phyloP scores from a whole-genome alignment of 92 coral and sea anemone genomes.

The Siderastrea radians region DNA sequence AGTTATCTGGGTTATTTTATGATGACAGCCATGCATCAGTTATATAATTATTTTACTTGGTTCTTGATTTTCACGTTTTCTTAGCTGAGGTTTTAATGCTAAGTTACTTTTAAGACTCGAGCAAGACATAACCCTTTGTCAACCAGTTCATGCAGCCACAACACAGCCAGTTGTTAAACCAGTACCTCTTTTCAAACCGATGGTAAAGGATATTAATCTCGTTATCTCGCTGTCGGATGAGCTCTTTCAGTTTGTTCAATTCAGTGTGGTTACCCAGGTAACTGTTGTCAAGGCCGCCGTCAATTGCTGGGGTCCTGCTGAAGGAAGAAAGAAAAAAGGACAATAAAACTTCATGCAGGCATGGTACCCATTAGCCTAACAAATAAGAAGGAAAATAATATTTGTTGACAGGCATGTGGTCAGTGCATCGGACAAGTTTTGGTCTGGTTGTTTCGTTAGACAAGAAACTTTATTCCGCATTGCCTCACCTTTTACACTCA shows the following conservation, averaged over 20 bases:
- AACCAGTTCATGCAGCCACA: conserved; percentile 57
- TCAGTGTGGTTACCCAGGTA: conserved; percentile 95
- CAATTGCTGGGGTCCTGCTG: conserved; percentile 43
- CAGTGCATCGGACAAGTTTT: too few species aligned
- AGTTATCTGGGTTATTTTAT: background rate
- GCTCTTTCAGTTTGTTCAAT: conserved; percentile 88
- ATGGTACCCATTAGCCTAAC: background rate
- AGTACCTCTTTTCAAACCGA: conserved; percentile 62
- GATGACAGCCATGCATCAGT: background rate
- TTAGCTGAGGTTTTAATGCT: background rate
- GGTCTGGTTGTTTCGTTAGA: too few species aligned
- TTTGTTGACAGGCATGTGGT: too few species aligned
- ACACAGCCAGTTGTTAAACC: conserved; percentile 58
- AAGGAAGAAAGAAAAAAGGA: background rate
- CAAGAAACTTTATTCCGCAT: too few species aligned
- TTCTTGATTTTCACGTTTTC: background rate
- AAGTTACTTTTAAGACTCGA: conserved; percentile 5
- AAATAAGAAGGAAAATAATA: too few species aligned
- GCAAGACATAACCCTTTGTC: conserved; percentile 39
- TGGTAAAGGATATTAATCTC: conserved; percentile 97
- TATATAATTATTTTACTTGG: background rate
- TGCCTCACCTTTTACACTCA: too few species aligned
- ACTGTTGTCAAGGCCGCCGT: conserved; percentile 75
- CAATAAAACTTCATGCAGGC: background rate
- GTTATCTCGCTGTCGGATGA: conserved; percentile 95